Conservation (phyloP, 2,113 vertebrate species). For the Zosterops lateralis region DNA sequence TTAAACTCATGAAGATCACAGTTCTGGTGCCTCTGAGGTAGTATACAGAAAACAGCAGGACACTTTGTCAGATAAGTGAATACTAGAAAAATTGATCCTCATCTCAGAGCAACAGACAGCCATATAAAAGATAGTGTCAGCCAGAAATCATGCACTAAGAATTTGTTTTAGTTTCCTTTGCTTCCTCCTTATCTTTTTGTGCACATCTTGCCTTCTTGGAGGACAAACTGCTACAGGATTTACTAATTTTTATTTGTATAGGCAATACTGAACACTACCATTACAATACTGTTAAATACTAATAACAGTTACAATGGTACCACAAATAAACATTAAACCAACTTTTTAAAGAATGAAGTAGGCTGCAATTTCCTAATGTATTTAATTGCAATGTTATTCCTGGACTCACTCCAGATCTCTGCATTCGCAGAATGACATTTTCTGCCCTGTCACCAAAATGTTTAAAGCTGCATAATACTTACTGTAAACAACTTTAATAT, state of each 20-base stretch:
- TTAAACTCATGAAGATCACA: background rate
- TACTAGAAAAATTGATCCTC: background rate
- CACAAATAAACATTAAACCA: background rate
- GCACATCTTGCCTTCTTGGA: background rate
- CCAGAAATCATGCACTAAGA: background rate
- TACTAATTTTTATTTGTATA: background rate
- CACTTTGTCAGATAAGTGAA: background rate
- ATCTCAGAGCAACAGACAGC: background rate
- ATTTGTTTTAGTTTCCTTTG: background rate
- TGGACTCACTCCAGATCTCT: background rate
- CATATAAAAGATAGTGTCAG: background rate
- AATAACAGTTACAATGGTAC: background rate
- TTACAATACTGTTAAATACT: background rate
- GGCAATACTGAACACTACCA: background rate
- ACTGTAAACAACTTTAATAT: conserved; percentile 95
- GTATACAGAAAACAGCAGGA: background rate
- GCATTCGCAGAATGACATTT: background rate
- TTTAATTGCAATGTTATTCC: background rate
- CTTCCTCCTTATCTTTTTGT: background rate
- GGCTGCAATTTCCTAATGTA: background rate
- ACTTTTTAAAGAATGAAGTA: background rate
- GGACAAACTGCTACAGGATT: background rate
- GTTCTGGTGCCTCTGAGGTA: background rate
- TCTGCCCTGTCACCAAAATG: background rate
- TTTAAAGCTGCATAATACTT: conserved; percentile 63